A percentile compares a stretch with the other conserved stretches of the same genome.
phyloP scores from a whole-genome alignment of 1,140 invertebrate genomes.

The Tetranychus cinnabarinus region DNA sequence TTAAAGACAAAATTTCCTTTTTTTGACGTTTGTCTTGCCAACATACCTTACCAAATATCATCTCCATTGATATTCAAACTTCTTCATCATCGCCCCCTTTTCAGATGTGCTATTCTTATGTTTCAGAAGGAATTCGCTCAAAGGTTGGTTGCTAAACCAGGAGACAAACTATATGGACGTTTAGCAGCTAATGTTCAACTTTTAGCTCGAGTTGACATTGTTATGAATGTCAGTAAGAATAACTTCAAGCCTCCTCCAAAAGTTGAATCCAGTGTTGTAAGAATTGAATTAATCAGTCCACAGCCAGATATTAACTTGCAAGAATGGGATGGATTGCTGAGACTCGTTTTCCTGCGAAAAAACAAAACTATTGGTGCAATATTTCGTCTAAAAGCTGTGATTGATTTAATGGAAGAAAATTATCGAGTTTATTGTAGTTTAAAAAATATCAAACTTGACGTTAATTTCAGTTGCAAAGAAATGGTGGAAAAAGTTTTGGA shows the following conservation, averaged over 20 bases:
- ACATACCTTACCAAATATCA: slow-evolving; percentile 93
- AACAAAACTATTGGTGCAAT: slow-evolving; percentile 71
- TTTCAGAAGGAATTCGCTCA: slow-evolving; percentile 98
- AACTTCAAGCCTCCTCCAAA: slow-evolving; percentile 96
- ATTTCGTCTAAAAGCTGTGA: slow-evolving; percentile 59
- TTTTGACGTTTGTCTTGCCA: slow-evolving; percentile 98
- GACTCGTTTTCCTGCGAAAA: slow-evolving; percentile 82
- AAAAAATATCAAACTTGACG: slow-evolving; percentile 51
- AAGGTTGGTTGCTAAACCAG: slow-evolving; percentile 81
- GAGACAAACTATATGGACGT: slow-evolving; percentile 90
- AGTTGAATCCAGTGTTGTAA: slow-evolving; percentile 93
- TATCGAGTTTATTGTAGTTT: slow-evolving; percentile 66
- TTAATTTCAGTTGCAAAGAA: slow-evolving; percentile 60
- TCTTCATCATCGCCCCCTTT: slow-evolving; percentile 52
- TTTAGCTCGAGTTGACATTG: slow-evolving; percentile 72
- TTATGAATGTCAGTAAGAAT: slow-evolving; percentile 97
- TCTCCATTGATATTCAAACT: slow-evolving; percentile 94
- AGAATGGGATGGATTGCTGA: slow-evolving; percentile 90
- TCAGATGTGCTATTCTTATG: slow-evolving; percentile 88
- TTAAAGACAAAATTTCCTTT: slow-evolving; percentile 80
- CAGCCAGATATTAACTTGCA: slow-evolving; percentile 84
- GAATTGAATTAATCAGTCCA: slow-evolving; percentile 88
- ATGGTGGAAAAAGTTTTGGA: slow-evolving; percentile 51
- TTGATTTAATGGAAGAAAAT: slow-evolving; percentile 70
- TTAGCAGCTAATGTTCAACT: slow-evolving; percentile 91